Evolutionary conservation across 2,888 invertebrate genomes (phyloP).

Genomic region (Cataglyphis livida): DNA sequence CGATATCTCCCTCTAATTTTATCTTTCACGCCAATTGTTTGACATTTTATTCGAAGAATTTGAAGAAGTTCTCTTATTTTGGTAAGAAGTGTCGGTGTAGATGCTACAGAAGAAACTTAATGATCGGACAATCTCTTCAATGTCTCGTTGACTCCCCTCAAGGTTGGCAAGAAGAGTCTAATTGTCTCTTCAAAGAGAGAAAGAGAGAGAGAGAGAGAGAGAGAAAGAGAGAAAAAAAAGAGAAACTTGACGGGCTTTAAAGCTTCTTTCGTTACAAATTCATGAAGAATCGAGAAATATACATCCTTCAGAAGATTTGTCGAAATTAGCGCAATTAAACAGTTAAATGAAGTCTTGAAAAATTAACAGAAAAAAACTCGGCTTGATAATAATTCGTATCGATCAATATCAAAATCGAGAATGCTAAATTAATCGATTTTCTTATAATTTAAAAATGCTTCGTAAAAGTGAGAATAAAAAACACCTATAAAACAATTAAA

Average conservation of each 20-base stretch:
- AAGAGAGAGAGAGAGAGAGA: slow-evolving; percentile 23
- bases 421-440: neutral
- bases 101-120: slow-evolving; percentile 66
- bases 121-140: slow-evolving; percentile 70
- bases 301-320: slow-evolving; percentile 50
- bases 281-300: slow-evolving; percentile 63
- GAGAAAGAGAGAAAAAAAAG: slow-evolving; percentile 64
- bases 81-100: slow-evolving; percentile 38
- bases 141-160: slow-evolving; percentile 71
- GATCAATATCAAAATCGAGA: neutral
- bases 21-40: slow-evolving; percentile 11
- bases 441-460: neutral
- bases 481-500: neutral
- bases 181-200: slow-evolving; percentile 66
- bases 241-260: slow-evolving; percentile 62
- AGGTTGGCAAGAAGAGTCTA: slow-evolving; percentile 72
- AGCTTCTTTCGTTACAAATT: slow-evolving; percentile 73
- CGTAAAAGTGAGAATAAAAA: neutral
- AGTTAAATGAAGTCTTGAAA: slow-evolving; percentile 7
- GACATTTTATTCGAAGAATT: slow-evolving; percentile 53
- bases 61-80: slow-evolving; percentile 64
- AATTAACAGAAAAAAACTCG: slow-evolving; percentile 11
- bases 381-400: slow-evolving; percentile 46
- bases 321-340: slow-evolving; percentile 70
- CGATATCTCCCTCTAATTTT: too few relatives aligned